Conservation (phyloP, 1,140 invertebrate species). For the Geopemphigus sp. region DNA sequence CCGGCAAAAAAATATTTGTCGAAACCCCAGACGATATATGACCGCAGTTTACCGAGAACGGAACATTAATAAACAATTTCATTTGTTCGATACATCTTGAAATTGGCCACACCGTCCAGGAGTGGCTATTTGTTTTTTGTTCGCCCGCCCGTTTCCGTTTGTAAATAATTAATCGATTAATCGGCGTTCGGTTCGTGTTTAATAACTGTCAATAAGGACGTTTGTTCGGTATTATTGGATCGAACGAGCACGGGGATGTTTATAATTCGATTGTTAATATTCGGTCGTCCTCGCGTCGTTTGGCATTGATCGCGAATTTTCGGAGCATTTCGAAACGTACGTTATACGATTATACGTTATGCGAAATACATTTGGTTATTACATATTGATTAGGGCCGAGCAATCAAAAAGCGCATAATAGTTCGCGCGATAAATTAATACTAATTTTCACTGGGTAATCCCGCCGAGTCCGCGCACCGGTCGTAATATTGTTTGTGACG, state of each 20-base stretch:
- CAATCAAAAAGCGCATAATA: neutral
- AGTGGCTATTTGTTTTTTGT: neutral
- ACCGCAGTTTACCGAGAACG: too few species aligned
- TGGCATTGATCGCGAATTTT: too few species aligned
- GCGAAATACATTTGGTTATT: too few species aligned
- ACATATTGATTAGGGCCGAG: neutral
- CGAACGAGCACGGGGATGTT: neutral
- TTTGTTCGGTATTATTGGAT: neutral
- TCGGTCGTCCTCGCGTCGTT: too few species aligned
- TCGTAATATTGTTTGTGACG: conserved; percentile 7
- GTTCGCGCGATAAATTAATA: neutral
- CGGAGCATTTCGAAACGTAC: too few species aligned
- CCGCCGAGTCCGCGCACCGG: neutral
- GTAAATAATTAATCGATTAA: neutral
- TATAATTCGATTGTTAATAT: neutral
- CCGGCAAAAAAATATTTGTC: too few species aligned
- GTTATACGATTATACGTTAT: too few species aligned
- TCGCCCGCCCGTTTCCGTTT: neutral
- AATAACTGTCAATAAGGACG: neutral
- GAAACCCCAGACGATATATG: too few species aligned
- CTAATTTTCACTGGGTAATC: conserved; percentile 2
- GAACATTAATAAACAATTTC: too few species aligned
- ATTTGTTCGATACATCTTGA: too few species aligned
- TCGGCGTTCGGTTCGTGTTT: neutral
- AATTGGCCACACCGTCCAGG: too few species aligned